Percentiles rank a stretch among this genome's conserved stretches.
Conservation (phyloP, 2,797 vertebrate genomes). For the Melanotaenia parkinsoni region DNA sequence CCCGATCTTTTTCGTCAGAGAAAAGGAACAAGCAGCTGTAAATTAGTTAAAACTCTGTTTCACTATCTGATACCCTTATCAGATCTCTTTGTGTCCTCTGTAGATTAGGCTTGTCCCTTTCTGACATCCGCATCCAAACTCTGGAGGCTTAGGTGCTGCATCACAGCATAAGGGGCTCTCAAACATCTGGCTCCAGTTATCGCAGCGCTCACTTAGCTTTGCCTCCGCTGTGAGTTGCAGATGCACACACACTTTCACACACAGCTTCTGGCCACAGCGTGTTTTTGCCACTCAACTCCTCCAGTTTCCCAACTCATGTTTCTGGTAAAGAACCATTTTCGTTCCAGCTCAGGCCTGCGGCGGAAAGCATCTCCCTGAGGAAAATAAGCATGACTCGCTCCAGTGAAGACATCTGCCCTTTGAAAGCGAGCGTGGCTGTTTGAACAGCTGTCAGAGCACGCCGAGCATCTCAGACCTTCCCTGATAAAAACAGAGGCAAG, state of each 20-base stretch:
- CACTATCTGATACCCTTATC: neutral
- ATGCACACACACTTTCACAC: constrained; percentile 21
- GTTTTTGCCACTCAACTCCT: constrained; percentile 63
- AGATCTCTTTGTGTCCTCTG: neutral
- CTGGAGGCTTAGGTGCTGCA: constrained; percentile 25
- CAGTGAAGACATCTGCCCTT: constrained; percentile 87
- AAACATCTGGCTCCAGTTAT: constrained; percentile 73
- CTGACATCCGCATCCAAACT: constrained; percentile 24
- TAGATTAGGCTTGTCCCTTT: neutral
- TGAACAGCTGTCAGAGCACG: constrained; percentile 85
- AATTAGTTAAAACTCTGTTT: neutral
- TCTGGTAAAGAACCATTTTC: constrained; percentile 69
- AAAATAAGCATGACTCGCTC: constrained; percentile 85
- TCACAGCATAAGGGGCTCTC: constrained; percentile 37
- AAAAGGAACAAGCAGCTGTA: neutral
- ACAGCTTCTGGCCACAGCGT: constrained; percentile 48
- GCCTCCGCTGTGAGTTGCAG: constrained; percentile 46
- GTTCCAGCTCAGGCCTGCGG: constrained; percentile 64
- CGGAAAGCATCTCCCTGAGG: constrained; percentile 82
- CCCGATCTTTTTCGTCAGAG: neutral
- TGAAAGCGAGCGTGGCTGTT: constrained; percentile 83
- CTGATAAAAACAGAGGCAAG: constrained; percentile 78
- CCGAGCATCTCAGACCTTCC: constrained; percentile 73
- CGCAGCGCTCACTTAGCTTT: constrained; percentile 57
- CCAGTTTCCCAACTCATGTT: constrained; percentile 58